phyloP scores from a whole-genome alignment of 2,888 invertebrate species.

The Sisyra terminalis region DNA sequence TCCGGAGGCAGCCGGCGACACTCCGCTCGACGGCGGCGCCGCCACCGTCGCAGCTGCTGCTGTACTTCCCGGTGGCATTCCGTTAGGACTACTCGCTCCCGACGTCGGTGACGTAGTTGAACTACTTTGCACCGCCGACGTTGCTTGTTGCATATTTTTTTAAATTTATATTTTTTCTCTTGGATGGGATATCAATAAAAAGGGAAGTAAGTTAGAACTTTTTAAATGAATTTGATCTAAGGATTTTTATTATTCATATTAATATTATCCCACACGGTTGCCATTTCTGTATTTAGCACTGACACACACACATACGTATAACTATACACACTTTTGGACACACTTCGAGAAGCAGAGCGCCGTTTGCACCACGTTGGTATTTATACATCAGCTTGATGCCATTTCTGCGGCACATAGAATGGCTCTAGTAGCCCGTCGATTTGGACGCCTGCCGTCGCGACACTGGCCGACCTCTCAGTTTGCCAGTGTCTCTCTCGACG shows the following conservation, averaged over 20 bases:
- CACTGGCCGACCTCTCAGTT: conserved; percentile 42
- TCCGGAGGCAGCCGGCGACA: conserved; percentile 33
- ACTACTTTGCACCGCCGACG: background rate
- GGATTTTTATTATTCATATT: too few relatives aligned
- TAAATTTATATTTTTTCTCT: background rate
- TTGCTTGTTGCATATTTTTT: conserved; percentile 7
- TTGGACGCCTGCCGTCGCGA: conserved; percentile 48
- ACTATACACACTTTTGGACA: conserved; percentile 12
- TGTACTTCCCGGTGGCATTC: conserved; percentile 17
- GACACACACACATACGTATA: conserved; percentile 27
- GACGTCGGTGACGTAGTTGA: conserved; percentile 3
- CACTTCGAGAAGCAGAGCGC: background rate
- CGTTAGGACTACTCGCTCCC: conserved; percentile 5
- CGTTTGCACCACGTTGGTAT: conserved; percentile 23
- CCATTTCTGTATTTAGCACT: conserved; percentile 19
- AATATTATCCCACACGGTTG: conserved; percentile 4
- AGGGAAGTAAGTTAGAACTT: background rate
- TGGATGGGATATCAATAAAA: background rate
- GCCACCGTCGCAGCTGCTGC: conserved; percentile 29
- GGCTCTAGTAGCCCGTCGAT: conserved; percentile 26
- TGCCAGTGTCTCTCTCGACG: conserved; percentile 15
- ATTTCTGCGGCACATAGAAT: conserved; percentile 30
- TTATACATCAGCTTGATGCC: conserved; percentile 49
- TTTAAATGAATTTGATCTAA: conserved; percentile 13
- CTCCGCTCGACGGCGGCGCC: conserved; percentile 26